phyloP scores from a whole-genome alignment of 1,140 invertebrate genomes.

The Drosophila willistoni region DNA sequence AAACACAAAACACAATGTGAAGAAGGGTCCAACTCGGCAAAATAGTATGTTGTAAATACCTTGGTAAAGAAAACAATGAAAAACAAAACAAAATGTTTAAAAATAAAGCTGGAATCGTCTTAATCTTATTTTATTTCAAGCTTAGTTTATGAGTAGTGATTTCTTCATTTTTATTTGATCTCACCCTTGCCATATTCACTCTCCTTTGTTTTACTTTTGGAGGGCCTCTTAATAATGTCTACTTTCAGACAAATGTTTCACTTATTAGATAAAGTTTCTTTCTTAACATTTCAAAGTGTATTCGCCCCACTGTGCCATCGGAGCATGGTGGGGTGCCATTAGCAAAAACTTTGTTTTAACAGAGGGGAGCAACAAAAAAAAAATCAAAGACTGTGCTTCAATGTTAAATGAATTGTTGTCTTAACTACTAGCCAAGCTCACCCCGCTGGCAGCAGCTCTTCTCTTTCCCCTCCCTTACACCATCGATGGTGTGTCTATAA shows the following conservation, averaged over 20 bases:
- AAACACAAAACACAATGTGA: conserved; percentile 7
- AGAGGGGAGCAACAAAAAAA: conserved; percentile 29
- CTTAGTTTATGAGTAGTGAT: no score
- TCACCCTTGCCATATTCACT: no score
- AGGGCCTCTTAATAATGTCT: background rate
- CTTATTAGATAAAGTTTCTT: background rate
- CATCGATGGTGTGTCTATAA: conserved; percentile 34
- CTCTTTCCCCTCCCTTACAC: no score
- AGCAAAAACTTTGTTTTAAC: conserved; percentile 60
- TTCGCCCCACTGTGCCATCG: conserved; percentile 46
- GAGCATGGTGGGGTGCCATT: conserved; percentile 46
- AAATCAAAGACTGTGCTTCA: conserved; percentile 54
- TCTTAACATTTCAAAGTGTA: background rate
- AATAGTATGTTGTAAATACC: background rate
- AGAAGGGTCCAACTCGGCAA: conserved; percentile 1
- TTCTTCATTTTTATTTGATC: no score
- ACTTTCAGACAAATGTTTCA: background rate
- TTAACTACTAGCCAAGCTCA: conserved; percentile 69
- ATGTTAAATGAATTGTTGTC: conserved; percentile 81
- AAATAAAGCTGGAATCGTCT: no score
- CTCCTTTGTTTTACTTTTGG: no score
- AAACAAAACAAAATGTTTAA: no score
- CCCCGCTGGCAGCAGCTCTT: background rate
- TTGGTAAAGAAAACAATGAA: background rate
- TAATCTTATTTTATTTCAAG: no score